These are phyloP conservation scores for Sympetrum striolatum DNA, from an alignment of 2,888 invertebrate species.

Conservation along the genomic window DNA sequence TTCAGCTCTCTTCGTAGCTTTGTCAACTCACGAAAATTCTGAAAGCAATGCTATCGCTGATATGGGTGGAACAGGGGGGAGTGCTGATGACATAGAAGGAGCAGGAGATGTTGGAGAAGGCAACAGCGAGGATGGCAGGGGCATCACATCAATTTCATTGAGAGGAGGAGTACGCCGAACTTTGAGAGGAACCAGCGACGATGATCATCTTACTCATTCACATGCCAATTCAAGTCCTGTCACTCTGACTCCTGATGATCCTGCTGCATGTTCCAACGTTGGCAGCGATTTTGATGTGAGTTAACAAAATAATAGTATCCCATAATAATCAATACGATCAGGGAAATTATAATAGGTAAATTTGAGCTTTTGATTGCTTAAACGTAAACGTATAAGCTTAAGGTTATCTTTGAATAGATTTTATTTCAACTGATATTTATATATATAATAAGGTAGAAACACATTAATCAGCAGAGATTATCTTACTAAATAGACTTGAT, in stretches of 20 bases:
- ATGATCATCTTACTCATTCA: not conserved
- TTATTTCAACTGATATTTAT: too few relatives aligned
- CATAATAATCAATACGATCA: too few relatives aligned
- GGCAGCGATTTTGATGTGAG: constrained; percentile 38
- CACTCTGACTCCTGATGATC: not conserved
- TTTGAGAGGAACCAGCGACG: constrained; percentile 5
- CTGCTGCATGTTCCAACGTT: not conserved
- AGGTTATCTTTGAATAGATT: too few relatives aligned
- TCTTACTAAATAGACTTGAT: too few relatives aligned
- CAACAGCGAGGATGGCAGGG: not conserved
- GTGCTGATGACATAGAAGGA: not conserved
- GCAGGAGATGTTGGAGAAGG: not conserved
- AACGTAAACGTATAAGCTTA: too few relatives aligned
- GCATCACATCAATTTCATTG: constrained; percentile 4
- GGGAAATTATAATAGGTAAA: too few relatives aligned
- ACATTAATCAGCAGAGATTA: too few relatives aligned
- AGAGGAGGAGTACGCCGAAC: not conserved
- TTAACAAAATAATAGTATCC: not conserved
- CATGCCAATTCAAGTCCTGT: not conserved
- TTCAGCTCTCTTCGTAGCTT: constrained; percentile 16
- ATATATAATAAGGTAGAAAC: too few relatives aligned
- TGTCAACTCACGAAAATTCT: not conserved
- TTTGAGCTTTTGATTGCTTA: too few relatives aligned
- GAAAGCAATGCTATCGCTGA: constrained; percentile 26
- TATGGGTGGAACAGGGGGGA: constrained; percentile 27